Conservation (phyloP, 2,888 invertebrate genomes). For the Nycteola revayana region DNA sequence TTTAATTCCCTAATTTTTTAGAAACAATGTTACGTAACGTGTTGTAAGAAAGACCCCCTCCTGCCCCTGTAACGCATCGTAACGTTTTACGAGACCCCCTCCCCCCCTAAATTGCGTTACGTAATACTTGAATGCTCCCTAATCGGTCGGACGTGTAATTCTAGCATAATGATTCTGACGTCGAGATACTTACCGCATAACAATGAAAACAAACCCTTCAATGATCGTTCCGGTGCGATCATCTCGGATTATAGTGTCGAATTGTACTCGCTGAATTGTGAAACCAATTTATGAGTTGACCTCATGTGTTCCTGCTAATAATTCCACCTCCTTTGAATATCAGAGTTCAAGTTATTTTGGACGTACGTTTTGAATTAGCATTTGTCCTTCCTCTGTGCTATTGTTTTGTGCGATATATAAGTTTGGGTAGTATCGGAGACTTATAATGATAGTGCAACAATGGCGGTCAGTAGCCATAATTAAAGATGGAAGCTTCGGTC, state of each 20-base stretch:
- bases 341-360: conserved; percentile 45
- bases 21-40: too few relatives aligned
- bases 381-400: conserved; percentile 61
- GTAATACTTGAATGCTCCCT: too few relatives aligned
- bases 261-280: conserved; percentile 63
- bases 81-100: too few relatives aligned
- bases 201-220: conserved; percentile 47
- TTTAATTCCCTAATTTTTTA: too few relatives aligned
- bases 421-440: conserved; percentile 45
- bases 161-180: too few relatives aligned
- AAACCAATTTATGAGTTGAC: conserved; percentile 38
- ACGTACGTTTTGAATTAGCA: conserved; percentile 37
- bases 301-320: conserved; percentile 26
- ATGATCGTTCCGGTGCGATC: conserved; percentile 71
- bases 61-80: too few relatives aligned
- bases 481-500: conserved; percentile 17
- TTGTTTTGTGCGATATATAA: conserved; percentile 62
- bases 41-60: too few relatives aligned
- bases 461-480: conserved; percentile 20
- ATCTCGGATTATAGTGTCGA: conserved; percentile 67
- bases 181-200: too few relatives aligned
- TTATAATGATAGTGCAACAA: conserved; percentile 36
- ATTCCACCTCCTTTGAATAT: conserved; percentile 20
- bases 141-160: too few relatives aligned
- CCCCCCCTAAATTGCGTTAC: too few relatives aligned